These are phyloP conservation scores for Oryzias sinensis DNA, from an alignment of 2,797 vertebrate species.

Conservation along the genomic window DNA sequence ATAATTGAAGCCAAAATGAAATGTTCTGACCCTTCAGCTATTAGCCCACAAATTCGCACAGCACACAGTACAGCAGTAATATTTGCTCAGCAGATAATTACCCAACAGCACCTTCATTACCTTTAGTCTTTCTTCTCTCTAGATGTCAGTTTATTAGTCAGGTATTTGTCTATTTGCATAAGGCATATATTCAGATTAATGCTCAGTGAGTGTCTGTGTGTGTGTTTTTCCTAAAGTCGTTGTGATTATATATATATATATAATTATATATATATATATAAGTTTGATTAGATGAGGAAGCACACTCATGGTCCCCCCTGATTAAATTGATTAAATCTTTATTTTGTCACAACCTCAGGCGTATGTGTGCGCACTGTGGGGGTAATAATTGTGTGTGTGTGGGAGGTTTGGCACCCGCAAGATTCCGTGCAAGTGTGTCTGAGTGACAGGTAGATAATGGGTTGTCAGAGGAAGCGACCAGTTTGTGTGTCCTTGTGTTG, in stretches of 20 bases:
- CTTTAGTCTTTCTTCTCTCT: conserved; percentile 4
- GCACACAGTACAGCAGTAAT: conserved; percentile 30
- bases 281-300: conserved; percentile 48
- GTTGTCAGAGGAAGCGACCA: conserved; percentile 80
- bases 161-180: conserved; percentile 44
- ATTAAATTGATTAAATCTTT: conserved; percentile 65
- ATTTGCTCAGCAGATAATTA: conserved; percentile 57
- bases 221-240: no score
- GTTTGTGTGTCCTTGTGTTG: conserved; percentile 73
- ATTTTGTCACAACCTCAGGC: conserved; percentile 53
- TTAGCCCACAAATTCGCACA: conserved; percentile 30
- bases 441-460: conserved; percentile 83
- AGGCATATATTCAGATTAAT: conserved; percentile 20
- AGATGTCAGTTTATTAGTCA: conserved; percentile 36
- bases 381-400: conserved; percentile 64
- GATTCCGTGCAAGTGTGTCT: conserved; percentile 17
- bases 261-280: conserved; percentile 48
- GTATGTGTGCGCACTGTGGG: conserved; percentile 48
- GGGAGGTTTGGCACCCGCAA: conserved; percentile 48
- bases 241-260: no score
- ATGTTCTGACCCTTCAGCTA: conserved; percentile 65
- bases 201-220: conserved; percentile 4
- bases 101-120: conserved; percentile 19
- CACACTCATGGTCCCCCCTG: conserved; percentile 25
- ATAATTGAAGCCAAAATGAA: conserved; percentile 60